Conservation (phyloP, 2,888 invertebrate genomes). For the Urechis unicinctus region DNA sequence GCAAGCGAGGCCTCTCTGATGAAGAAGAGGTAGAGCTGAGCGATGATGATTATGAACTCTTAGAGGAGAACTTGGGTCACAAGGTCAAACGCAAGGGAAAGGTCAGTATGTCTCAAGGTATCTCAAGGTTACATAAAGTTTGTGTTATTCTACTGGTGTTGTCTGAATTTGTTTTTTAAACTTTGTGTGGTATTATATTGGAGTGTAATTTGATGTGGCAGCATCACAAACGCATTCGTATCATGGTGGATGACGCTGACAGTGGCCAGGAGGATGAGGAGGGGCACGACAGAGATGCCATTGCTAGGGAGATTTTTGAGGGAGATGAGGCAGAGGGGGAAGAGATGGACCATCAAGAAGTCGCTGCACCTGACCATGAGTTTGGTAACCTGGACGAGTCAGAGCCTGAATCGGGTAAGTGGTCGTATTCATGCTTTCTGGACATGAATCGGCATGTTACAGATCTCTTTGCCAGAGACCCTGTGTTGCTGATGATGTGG, state of each 20-base stretch:
- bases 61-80: constrained; percentile 95
- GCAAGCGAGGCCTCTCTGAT: constrained; percentile 18
- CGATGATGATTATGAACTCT: constrained; percentile 95
- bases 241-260: constrained; percentile 42
- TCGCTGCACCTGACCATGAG: not conserved
- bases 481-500: no score
- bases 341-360: not conserved
- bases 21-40: constrained; percentile 69
- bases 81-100: constrained; percentile 61
- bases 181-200: no score
- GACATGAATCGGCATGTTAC: not conserved
- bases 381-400: not conserved
- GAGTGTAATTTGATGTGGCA: not conserved
- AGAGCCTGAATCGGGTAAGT: not conserved
- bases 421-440: not conserved
- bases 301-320: constrained; percentile 47
- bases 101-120: constrained; percentile 24
- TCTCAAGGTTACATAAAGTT: no score
- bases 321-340: constrained; percentile 15
- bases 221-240: not conserved
- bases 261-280: constrained; percentile 39
- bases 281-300: constrained; percentile 37
- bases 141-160: no score
- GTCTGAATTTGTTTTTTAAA: no score
- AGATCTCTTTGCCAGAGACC: no score